Evolutionary conservation across 1,140 invertebrate species (phyloP).

Genomic region (Odontomachus brunneus): DNA sequence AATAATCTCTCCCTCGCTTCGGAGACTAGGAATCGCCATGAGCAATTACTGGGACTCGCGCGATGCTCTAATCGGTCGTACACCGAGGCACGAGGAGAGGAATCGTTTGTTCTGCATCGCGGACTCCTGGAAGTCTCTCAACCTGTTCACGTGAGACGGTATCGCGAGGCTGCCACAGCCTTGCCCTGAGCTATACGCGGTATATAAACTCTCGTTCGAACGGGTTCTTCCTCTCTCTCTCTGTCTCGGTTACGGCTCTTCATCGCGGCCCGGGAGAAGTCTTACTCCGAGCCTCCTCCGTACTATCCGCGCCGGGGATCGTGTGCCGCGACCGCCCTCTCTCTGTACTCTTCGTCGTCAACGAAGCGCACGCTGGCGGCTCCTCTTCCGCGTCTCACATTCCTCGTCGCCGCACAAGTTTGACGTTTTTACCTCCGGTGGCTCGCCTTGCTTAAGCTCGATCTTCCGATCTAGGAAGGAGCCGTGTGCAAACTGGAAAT

Average conservation of each 20-base stretch:
- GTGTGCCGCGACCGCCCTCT: slow-evolving; percentile 59
- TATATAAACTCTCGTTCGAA: slow-evolving; percentile 76
- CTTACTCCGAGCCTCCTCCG: slow-evolving; percentile 67
- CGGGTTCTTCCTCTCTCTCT: slow-evolving; percentile 68
- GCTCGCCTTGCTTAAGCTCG: slow-evolving; percentile 15
- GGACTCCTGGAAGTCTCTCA: slow-evolving; percentile 72
- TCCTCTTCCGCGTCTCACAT: slow-evolving; percentile 51
- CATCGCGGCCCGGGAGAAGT: slow-evolving; percentile 69
- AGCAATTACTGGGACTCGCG: slow-evolving; percentile 67
- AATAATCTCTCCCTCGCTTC: slow-evolving; percentile 19
- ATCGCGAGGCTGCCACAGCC: slow-evolving; percentile 73
- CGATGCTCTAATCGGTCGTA: slow-evolving; percentile 68
- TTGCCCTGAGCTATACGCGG: slow-evolving; percentile 75
- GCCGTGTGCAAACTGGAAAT: slow-evolving; percentile 39
- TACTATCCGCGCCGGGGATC: slow-evolving; percentile 70
- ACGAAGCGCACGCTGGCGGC: slow-evolving; percentile 20
- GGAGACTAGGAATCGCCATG: slow-evolving; percentile 38
- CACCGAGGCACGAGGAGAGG: slow-evolving; percentile 62
- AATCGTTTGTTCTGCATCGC: slow-evolving; percentile 77
- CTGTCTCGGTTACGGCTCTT: slow-evolving; percentile 67
- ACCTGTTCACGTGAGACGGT: slow-evolving; percentile 75
- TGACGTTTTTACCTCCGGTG: slow-evolving; percentile 30
- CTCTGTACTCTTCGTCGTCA: slow-evolving; percentile 60
- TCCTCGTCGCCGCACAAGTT: slow-evolving; percentile 40
- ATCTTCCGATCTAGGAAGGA: slow-evolving; percentile 39